A percentile compares a stretch with the other conserved stretches of the same genome.
These are phyloP conservation scores for Tineola bisselliella DNA, from an alignment of 2,888 invertebrate species.

Conservation along the genomic window DNA sequence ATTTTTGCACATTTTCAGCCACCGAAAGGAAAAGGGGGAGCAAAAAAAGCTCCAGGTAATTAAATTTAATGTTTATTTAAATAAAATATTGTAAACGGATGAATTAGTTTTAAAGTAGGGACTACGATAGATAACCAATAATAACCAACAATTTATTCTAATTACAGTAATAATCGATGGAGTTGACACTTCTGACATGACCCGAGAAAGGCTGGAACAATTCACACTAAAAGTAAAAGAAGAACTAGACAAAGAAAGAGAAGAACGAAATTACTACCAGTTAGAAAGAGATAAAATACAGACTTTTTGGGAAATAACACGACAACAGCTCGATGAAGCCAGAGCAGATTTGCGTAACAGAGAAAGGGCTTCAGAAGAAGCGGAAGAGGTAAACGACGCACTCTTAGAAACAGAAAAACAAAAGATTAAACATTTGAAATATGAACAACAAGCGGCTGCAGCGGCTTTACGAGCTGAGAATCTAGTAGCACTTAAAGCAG, in stretches of 20 bases:
- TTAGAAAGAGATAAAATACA: slow-evolving; percentile 93
- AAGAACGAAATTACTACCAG: slow-evolving; percentile 95
- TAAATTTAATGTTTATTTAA: neutral
- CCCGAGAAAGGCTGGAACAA: slow-evolving; percentile 89
- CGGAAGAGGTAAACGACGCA: slow-evolving; percentile 86
- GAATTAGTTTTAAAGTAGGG: neutral
- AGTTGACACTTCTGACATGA: slow-evolving; percentile 91
- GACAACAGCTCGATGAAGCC: slow-evolving; percentile 87
- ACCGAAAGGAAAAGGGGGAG: slow-evolving; percentile 46
- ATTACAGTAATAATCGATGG: slow-evolving; percentile 81
- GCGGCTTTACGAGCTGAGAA: slow-evolving; percentile 87
- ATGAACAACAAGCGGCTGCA: slow-evolving; percentile 87
- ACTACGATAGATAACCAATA: neutral
- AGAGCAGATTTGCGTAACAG: slow-evolving; percentile 73
- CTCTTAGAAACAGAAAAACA: slow-evolving; percentile 90
- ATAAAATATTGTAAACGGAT: neutral
- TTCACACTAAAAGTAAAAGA: slow-evolving; percentile 87
- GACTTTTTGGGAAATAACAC: slow-evolving; percentile 95
- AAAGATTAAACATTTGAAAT: slow-evolving; percentile 91
- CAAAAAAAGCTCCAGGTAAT: slow-evolving; percentile 48
- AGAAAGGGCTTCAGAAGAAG: slow-evolving; percentile 87
- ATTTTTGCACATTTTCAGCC: slow-evolving; percentile 33
- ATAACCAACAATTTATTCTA: neutral
- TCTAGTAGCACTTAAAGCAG: slow-evolving; percentile 81
- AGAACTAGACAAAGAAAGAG: slow-evolving; percentile 92